Percentiles rank a stretch among this genome's conserved stretches.
Conservation (phyloP, 2,888 invertebrate species). For the Crematogaster levior region DNA sequence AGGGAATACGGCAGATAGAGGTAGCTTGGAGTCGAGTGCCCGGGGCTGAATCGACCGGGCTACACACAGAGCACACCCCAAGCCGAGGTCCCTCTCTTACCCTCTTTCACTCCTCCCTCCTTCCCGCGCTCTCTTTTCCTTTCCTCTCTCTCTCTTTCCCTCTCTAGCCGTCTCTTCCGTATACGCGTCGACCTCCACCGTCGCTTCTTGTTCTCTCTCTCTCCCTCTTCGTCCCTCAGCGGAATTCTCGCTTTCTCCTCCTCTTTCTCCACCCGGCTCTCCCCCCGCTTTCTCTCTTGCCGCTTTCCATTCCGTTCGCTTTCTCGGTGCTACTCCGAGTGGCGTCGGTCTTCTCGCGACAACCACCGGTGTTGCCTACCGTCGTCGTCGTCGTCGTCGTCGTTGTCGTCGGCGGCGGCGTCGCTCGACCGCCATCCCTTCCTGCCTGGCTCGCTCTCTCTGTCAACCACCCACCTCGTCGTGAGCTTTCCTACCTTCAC, state of each 20-base stretch:
- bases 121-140: slow-evolving; percentile 70
- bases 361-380: slow-evolving; percentile 58
- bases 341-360: slow-evolving; percentile 52
- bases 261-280: not conserved
- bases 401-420: slow-evolving; percentile 9
- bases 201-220: slow-evolving; percentile 43
- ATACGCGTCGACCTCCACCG: slow-evolving; percentile 32
- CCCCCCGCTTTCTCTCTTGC: slow-evolving; percentile 48
- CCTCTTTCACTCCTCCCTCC: slow-evolving; percentile 62
- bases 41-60: slow-evolving; percentile 85
- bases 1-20: slow-evolving; percentile 84
- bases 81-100: slow-evolving; percentile 73
- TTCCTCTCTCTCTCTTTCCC: slow-evolving; percentile 17
- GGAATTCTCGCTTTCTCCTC: slow-evolving; percentile 28
- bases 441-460: slow-evolving; percentile 50
- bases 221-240: slow-evolving; percentile 32
- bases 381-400: slow-evolving; percentile 36
- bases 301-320: slow-evolving; percentile 47
- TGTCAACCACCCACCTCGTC: slow-evolving; percentile 50
- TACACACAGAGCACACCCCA: slow-evolving; percentile 79
- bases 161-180: slow-evolving; percentile 30
- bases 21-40: slow-evolving; percentile 85
- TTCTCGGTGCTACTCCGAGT: slow-evolving; percentile 44
- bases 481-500: slow-evolving; percentile 53
- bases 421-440: slow-evolving; percentile 34